Conservation (phyloP, 1,140 invertebrate species). For the Microplitis demolitor region DNA sequence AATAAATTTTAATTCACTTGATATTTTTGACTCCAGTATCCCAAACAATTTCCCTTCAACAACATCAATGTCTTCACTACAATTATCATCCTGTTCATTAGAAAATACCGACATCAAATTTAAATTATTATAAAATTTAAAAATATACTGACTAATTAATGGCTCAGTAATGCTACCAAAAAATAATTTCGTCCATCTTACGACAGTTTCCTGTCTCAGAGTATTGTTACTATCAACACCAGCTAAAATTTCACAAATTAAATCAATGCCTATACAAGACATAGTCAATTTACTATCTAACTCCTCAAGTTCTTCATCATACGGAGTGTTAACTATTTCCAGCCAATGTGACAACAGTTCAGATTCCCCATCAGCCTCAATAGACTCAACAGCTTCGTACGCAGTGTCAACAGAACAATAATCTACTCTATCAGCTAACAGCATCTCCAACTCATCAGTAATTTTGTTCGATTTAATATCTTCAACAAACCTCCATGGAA, state of each 20-base stretch:
- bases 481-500: slow-evolving; percentile 56
- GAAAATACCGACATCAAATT: slow-evolving; percentile 23
- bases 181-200: slow-evolving; percentile 51
- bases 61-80: slow-evolving; percentile 14
- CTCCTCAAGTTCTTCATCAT: slow-evolving; percentile 54
- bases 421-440: slow-evolving; percentile 49
- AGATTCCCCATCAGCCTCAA: slow-evolving; percentile 46
- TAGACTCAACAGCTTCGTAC: slow-evolving; percentile 54
- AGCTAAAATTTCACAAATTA: slow-evolving; percentile 51
- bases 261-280: slow-evolving; percentile 48
- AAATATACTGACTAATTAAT: slow-evolving; percentile 42
- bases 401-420: slow-evolving; percentile 55
- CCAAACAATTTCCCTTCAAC: slow-evolving; percentile 33
- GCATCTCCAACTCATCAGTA: slow-evolving; percentile 41
- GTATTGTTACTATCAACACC: slow-evolving; percentile 50
- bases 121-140: slow-evolving; percentile 29
- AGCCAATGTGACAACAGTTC: slow-evolving; percentile 49
- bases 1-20: slow-evolving; percentile 36
- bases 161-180: slow-evolving; percentile 51
- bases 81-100: slow-evolving; percentile 22
- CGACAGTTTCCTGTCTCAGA: slow-evolving; percentile 51
- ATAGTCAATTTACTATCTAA: slow-evolving; percentile 50
- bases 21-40: slow-evolving; percentile 31
- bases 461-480: slow-evolving; percentile 48
- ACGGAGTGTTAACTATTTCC: slow-evolving; percentile 47